Evolutionary conservation across 2,797 vertebrate genomes (phyloP).

Genomic region (Squalus acanthias): DNA sequence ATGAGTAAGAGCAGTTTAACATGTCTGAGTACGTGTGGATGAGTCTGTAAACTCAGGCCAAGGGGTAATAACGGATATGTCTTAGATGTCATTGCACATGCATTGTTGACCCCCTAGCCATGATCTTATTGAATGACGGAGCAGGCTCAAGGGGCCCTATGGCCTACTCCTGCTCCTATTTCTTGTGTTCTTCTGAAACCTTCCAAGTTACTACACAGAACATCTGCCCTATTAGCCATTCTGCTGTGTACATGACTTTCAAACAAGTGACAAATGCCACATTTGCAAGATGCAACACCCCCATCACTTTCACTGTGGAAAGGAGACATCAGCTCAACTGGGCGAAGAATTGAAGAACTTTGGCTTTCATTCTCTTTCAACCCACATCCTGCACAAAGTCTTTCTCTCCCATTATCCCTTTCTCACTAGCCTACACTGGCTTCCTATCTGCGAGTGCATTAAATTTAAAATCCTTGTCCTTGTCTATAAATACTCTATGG

Average conservation of each 20-base stretch:
- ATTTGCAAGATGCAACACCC: neutral
- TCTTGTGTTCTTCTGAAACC: neutral
- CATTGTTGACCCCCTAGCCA: too few species aligned
- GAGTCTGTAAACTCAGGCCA: too few species aligned
- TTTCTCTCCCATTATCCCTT: neutral
- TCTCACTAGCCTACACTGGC: too few species aligned
- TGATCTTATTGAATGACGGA: too few species aligned
- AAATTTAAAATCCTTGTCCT: neutral
- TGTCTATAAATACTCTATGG: neutral
- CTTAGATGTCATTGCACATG: too few species aligned
- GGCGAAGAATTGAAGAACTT: neutral
- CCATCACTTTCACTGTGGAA: neutral
- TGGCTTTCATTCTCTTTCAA: neutral
- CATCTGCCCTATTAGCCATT: neutral
- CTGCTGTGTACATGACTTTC: neutral
- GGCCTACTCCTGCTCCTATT: too few species aligned
- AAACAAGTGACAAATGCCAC: neutral
- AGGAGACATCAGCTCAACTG: neutral
- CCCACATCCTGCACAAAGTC: neutral
- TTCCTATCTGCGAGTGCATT: neutral
- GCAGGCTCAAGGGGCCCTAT: too few species aligned
- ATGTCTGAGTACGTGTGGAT: too few species aligned
- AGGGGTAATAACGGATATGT: too few species aligned
- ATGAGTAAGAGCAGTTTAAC: neutral
- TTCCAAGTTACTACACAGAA: neutral